Conservation (phyloP, 2,888 invertebrate genomes). For the Apamea sordens region DNA sequence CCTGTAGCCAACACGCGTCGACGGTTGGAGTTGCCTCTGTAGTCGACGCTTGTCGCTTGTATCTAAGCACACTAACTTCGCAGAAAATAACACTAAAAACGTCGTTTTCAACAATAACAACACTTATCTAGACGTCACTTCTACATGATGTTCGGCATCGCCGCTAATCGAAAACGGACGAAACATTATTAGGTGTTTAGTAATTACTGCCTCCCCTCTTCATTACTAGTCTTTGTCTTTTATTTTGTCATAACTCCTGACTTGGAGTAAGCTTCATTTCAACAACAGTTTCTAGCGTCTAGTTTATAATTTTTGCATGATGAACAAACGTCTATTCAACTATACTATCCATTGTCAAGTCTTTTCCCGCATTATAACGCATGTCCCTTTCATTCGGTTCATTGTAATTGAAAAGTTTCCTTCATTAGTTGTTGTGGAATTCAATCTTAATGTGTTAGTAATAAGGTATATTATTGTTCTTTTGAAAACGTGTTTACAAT, state of each 20-base stretch:
- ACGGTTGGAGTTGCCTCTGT: too few species aligned
- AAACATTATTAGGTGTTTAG: constrained; percentile 76
- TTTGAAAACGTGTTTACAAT: constrained; percentile 45
- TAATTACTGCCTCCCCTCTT: constrained; percentile 78
- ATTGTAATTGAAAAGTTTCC: constrained; percentile 69
- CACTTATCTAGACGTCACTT: constrained; percentile 72
- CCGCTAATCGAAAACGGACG: constrained; percentile 71
- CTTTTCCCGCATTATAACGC: constrained; percentile 80
- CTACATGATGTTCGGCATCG: constrained; percentile 71
- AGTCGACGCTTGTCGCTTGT: too few species aligned
- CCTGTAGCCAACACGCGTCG: too few species aligned
- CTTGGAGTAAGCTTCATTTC: constrained; percentile 68
- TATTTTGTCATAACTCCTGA: constrained; percentile 74
- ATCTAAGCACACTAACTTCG: background rate
- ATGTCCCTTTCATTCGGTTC: constrained; percentile 80
- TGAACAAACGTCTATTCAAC: constrained; percentile 67
- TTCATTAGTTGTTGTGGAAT: constrained; percentile 76
- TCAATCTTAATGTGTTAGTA: constrained; percentile 71
- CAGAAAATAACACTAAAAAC: background rate
- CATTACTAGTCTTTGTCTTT: constrained; percentile 75
- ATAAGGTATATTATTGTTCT: constrained; percentile 60
- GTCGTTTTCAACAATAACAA: background rate
- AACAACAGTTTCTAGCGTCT: constrained; percentile 65
- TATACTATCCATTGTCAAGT: constrained; percentile 77
- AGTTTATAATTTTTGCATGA: constrained; percentile 79